Percentiles rank a stretch among this genome's conserved stretches.
phyloP scores from a whole-genome alignment of 2,888 invertebrate genomes.

The Caenorhabditis sp. region DNA sequence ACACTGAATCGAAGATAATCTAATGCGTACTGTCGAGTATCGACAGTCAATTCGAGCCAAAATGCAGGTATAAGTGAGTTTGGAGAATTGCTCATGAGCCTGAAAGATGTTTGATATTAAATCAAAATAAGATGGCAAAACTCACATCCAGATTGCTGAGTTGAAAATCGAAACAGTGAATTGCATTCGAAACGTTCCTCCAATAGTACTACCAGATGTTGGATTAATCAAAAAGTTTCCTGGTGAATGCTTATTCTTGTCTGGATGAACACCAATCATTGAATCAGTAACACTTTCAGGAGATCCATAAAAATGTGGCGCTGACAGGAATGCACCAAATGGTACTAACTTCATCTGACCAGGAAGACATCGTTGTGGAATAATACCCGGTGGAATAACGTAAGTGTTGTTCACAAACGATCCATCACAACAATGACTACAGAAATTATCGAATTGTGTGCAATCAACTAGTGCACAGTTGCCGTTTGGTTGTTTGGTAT shows the following conservation, averaged over 20 bases:
- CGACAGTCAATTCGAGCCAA: slow-evolving; percentile 40
- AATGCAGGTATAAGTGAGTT: slow-evolving; percentile 51
- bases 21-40: slow-evolving; percentile 47
- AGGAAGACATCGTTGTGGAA: slow-evolving; percentile 58
- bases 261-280: slow-evolving; percentile 48
- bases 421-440: slow-evolving; percentile 39
- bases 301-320: slow-evolving; percentile 62
- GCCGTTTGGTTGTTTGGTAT: slow-evolving; percentile 29
- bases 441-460: slow-evolving; percentile 29
- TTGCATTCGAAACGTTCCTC: slow-evolving; percentile 56
- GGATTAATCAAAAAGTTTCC: slow-evolving; percentile 59
- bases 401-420: slow-evolving; percentile 37
- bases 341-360: slow-evolving; percentile 49
- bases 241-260: slow-evolving; percentile 38
- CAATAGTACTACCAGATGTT: slow-evolving; percentile 56
- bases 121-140: not conserved
- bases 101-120: not conserved
- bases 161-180: slow-evolving; percentile 52
- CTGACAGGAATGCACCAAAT: slow-evolving; percentile 55
- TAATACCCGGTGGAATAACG: slow-evolving; percentile 57
- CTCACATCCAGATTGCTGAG: slow-evolving; percentile 28
- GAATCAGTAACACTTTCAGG: slow-evolving; percentile 42
- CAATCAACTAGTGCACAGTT: slow-evolving; percentile 35
- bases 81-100: slow-evolving; percentile 23
- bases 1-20: slow-evolving; percentile 44